phyloP scores from a whole-genome alignment of 2,113 vertebrate genomes.

The Microcebus griseorufus region DNA sequence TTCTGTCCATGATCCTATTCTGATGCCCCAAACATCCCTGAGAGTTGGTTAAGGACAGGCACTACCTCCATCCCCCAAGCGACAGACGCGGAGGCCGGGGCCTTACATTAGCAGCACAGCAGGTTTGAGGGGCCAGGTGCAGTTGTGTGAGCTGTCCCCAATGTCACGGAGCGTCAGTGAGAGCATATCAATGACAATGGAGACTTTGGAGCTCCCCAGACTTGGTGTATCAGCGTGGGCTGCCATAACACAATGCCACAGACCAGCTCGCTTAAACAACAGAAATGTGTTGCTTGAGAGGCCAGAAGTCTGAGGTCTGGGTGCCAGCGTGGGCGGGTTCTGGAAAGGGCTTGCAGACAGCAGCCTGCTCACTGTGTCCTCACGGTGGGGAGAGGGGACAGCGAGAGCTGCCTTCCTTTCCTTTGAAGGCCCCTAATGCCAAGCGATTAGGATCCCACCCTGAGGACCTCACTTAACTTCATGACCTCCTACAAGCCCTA shows the following conservation, averaged over 20 bases:
- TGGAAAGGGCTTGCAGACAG: not conserved
- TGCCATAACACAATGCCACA: not conserved
- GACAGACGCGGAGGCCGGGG: not conserved
- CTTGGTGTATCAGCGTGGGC: not conserved
- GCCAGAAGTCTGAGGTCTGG: not conserved
- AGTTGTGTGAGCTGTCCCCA: not conserved
- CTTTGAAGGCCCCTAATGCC: not conserved
- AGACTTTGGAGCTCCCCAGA: not conserved
- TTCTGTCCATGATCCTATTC: not conserved
- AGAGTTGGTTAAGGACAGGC: no score
- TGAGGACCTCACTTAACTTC: not conserved
- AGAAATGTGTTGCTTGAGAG: not conserved
- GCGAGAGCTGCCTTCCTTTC: not conserved
- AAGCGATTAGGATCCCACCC: not conserved
- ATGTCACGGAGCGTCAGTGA: not conserved
- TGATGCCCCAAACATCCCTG: not conserved
- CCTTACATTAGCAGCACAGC: not conserved
- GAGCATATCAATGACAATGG: not conserved
- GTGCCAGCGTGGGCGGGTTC: not conserved
- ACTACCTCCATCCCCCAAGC: not conserved
- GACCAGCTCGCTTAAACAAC: not conserved
- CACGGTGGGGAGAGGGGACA: no score
- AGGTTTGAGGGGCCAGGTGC: not conserved
- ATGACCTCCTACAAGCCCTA: not conserved
- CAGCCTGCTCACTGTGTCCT: not conserved